Evolutionary conservation across 2,888 invertebrate species (phyloP).

Genomic region (Acutogordius australiensis): DNA sequence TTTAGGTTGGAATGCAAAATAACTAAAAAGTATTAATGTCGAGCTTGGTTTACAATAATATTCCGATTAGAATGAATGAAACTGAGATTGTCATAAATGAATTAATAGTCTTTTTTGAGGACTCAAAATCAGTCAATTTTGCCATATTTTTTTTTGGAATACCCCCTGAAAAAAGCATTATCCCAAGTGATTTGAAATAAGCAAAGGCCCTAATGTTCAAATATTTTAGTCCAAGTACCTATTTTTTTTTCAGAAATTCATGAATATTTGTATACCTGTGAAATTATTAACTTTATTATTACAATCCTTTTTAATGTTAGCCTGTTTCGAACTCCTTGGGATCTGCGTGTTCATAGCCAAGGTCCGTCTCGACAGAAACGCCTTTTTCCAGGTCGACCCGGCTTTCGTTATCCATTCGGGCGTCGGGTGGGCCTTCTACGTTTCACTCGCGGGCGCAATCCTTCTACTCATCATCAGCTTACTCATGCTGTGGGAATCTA

Average conservation of each 20-base stretch:
- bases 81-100: too few relatives aligned
- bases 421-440: conserved; percentile 8
- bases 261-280: not conserved
- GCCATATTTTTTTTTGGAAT: too few relatives aligned
- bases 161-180: too few relatives aligned
- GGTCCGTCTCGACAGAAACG: not conserved
- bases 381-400: conserved; percentile 9
- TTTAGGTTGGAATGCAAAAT: too few relatives aligned
- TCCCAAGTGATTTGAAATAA: too few relatives aligned
- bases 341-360: conserved; percentile 7
- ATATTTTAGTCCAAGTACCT: too few relatives aligned
- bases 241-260: not conserved
- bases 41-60: too few relatives aligned
- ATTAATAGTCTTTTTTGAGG: too few relatives aligned
- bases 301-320: not conserved
- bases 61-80: too few relatives aligned
- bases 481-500: not conserved
- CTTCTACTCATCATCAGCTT: not conserved
- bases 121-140: too few relatives aligned
- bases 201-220: too few relatives aligned
- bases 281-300: not conserved
- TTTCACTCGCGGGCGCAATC: not conserved
- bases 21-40: too few relatives aligned
- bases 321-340: not conserved
- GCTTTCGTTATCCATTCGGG: conserved; percentile 4